Evolutionary conservation across 30 jellyfish, hydroid and myxozoan genomes (phyloP).

Genomic region (Morbakka virulenta): DNA sequence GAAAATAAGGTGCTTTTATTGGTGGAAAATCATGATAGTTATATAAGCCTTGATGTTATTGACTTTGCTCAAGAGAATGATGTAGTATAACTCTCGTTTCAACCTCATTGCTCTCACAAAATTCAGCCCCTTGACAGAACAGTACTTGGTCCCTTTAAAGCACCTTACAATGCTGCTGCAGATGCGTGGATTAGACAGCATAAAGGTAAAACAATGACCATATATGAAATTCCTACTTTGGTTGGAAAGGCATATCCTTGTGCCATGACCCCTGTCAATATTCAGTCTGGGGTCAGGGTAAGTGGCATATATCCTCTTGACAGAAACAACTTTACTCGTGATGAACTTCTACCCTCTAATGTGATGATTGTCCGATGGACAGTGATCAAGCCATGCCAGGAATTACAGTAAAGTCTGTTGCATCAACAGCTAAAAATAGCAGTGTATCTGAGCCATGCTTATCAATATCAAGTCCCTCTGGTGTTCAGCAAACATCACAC

Average conservation of each 20-base stretch:
- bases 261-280: slow-evolving; percentile 61
- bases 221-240: slow-evolving; percentile 31
- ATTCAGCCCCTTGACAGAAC: slow-evolving; percentile 66
- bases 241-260: slow-evolving; percentile 48
- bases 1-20: slow-evolving; percentile 41
- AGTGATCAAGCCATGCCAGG: too few relatives aligned
- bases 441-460: too few relatives aligned
- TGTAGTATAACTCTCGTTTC: slow-evolving; percentile 41
- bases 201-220: slow-evolving; percentile 53
- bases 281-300: slow-evolving; percentile 46
- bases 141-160: slow-evolving; percentile 68
- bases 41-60: slow-evolving; percentile 33
- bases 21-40: slow-evolving; percentile 56
- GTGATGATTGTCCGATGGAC: too few relatives aligned
- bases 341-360: slow-evolving; percentile 32
- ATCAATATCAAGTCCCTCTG: too few relatives aligned
- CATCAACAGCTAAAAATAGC: too few relatives aligned
- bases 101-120: slow-evolving; percentile 54
- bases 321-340: slow-evolving; percentile 31
- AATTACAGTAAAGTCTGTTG: too few relatives aligned
- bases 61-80: slow-evolving; percentile 42
- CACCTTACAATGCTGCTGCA: slow-evolving; percentile 26
- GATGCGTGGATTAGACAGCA: slow-evolving; percentile 52
- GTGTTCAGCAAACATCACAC: too few relatives aligned
- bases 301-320: slow-evolving; percentile 62